These are phyloP conservation scores for Anabas testudineus DNA, from an alignment of 2,797 vertebrate genomes.

Conservation along the genomic window DNA sequence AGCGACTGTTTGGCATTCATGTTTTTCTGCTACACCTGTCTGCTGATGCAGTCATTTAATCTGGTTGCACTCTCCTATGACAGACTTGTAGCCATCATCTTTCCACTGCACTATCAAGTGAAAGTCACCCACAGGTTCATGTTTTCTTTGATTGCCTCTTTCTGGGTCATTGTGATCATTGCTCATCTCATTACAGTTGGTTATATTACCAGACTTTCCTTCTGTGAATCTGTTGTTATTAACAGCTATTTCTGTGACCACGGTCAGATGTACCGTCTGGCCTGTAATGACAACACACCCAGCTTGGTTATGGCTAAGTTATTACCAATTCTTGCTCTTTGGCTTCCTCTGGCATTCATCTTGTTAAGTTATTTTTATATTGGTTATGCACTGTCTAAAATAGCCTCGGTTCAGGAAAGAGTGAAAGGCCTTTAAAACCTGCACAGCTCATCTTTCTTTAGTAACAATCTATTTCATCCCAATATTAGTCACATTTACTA, in stretches of 20 bases:
- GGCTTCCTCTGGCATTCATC: constrained; percentile 55
- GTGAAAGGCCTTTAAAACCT: constrained; percentile 72
- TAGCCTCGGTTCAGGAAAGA: constrained; percentile 42
- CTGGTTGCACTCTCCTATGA: constrained; percentile 70
- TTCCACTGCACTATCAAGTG: constrained; percentile 70
- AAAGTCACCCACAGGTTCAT: constrained; percentile 66
- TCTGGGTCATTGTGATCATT: constrained; percentile 36
- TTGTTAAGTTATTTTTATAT: constrained; percentile 60
- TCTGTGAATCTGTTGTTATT: constrained; percentile 68
- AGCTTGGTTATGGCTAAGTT: neutral
- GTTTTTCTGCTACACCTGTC: constrained; percentile 56
- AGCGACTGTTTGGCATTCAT: constrained; percentile 50
- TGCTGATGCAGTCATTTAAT: constrained; percentile 69
- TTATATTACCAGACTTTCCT: constrained; percentile 69
- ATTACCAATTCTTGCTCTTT: constrained; percentile 25
- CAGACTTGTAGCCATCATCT: constrained; percentile 74
- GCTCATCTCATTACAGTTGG: constrained; percentile 11
- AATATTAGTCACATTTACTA: constrained; percentile 39
- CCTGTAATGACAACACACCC: constrained; percentile 66
- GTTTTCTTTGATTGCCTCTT: constrained; percentile 41
- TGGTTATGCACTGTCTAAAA: constrained; percentile 41
- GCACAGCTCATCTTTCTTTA: constrained; percentile 64
- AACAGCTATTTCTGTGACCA: constrained; percentile 78
- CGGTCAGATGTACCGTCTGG: constrained; percentile 62
- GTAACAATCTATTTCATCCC: constrained; percentile 72